Evolutionary conservation across 2,113 vertebrate species (phyloP).

Genomic region (Tricholaema leucomelas): DNA sequence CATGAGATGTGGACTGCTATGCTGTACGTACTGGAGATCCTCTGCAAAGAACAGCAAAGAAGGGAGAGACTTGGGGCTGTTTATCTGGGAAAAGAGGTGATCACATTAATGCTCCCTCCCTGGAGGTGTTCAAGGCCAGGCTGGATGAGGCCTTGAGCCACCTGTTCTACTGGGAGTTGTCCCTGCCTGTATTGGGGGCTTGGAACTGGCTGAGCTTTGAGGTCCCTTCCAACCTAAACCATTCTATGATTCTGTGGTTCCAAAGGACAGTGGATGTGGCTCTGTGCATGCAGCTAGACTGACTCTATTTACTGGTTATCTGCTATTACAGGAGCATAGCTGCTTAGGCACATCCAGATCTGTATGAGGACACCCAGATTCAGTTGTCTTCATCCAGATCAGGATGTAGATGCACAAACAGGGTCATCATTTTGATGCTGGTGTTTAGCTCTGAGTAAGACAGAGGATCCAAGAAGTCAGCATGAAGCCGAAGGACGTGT

Average conservation of each 20-base stretch:
- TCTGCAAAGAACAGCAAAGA: too few relatives aligned
- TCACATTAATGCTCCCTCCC: too few relatives aligned
- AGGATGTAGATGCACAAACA: not conserved
- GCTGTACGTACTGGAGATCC: not conserved
- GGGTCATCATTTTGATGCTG: not conserved
- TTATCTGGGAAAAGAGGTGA: too few relatives aligned
- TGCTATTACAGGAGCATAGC: not conserved
- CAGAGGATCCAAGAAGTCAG: not conserved
- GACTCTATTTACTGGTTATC: not conserved
- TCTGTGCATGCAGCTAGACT: not conserved
- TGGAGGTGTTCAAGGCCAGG: not conserved
- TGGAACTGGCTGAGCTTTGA: too few relatives aligned
- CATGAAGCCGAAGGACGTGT: not conserved
- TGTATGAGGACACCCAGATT: not conserved
- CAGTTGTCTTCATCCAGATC: not conserved
- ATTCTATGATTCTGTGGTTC: not conserved
- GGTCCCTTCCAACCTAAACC: too few relatives aligned
- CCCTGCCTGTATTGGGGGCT: too few relatives aligned
- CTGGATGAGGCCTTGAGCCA: not conserved
- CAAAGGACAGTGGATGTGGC: not conserved
- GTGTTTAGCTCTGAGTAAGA: not conserved
- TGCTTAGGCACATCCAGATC: not conserved
- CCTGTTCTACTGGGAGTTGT: not conserved
- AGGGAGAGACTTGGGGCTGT: too few relatives aligned
- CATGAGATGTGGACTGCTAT: too few relatives aligned